Evolutionary conservation across 1,140 invertebrate genomes (phyloP).

Genomic region (Hypothenemus hampei): DNA sequence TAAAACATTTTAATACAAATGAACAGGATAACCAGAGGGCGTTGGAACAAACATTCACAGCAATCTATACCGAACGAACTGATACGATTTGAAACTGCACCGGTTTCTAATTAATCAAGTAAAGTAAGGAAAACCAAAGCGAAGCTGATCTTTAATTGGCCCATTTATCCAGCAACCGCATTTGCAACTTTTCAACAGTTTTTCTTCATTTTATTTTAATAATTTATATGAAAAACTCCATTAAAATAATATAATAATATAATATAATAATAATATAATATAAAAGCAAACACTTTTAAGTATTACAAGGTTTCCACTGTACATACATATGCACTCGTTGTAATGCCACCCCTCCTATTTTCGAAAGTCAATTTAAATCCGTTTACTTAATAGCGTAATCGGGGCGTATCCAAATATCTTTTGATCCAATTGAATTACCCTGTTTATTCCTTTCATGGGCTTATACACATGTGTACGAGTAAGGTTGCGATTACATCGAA

Average conservation of each 20-base stretch:
- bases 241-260: too few species aligned
- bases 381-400: slow-evolving; percentile 21
- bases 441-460: slow-evolving; percentile 3
- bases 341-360: slow-evolving; percentile 2
- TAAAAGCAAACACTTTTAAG: too few species aligned
- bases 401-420: slow-evolving; percentile 11
- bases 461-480: background rate
- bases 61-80: background rate
- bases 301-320: too few species aligned
- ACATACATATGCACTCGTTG: too few species aligned
- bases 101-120: slow-evolving; percentile 4
- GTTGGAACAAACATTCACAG: too few species aligned
- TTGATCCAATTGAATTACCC: slow-evolving; percentile 22
- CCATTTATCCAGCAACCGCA: background rate
- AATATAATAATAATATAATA: too few species aligned
- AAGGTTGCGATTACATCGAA: background rate
- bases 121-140: background rate
- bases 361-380: slow-evolving; percentile 17
- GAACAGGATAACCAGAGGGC: too few species aligned
- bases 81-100: background rate
- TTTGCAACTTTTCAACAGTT: too few species aligned
- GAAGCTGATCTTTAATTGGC: slow-evolving; percentile 5
- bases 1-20: too few species aligned
- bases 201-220: too few species aligned
- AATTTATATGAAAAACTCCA: too few species aligned